A percentile compares a stretch with the other conserved stretches of the same genome.
Evolutionary conservation across 2,797 vertebrate species (phyloP).

Genomic region (Gymnocypris eckloni): DNA sequence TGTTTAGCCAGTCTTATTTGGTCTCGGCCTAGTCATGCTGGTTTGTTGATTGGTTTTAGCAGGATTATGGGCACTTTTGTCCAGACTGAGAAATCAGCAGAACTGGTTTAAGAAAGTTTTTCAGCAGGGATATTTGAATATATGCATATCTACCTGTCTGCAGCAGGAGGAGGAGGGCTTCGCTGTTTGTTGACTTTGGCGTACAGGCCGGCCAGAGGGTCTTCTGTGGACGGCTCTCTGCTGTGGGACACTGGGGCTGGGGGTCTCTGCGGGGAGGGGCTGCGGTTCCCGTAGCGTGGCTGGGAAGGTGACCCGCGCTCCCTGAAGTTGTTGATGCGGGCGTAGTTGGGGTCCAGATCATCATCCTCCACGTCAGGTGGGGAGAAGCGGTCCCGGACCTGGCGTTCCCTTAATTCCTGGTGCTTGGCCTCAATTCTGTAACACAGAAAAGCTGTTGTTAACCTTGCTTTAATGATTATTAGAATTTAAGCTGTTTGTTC

Average conservation of each 20-base stretch:
- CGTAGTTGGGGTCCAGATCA: conserved; percentile 93
- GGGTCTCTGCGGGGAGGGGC: conserved; percentile 67
- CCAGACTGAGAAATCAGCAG: background rate
- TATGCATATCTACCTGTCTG: conserved; percentile 82
- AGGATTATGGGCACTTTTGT: background rate
- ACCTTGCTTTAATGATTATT: background rate
- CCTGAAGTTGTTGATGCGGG: conserved; percentile 91
- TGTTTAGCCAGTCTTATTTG: no score
- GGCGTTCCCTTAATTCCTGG: conserved; percentile 86
- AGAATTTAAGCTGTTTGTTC: background rate
- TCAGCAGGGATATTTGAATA: background rate
- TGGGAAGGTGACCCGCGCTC: conserved; percentile 69
- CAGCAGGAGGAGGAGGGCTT: conserved; percentile 73
- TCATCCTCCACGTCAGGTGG: conserved; percentile 90
- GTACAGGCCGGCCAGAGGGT: conserved; percentile 88
- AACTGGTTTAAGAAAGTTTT: background rate
- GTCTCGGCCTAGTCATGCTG: no score
- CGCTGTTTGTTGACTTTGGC: conserved; percentile 94
- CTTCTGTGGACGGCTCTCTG: conserved; percentile 80
- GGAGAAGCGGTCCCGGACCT: conserved; percentile 71
- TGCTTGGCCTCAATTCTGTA: conserved; percentile 90
- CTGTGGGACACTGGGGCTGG: conserved; percentile 76
- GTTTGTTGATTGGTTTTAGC: background rate
- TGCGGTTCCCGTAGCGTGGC: conserved; percentile 52
- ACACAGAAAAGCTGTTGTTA: conserved; percentile 4